phyloP scores from a whole-genome alignment of 2,888 invertebrate genomes.

The Thalpophila matura region DNA sequence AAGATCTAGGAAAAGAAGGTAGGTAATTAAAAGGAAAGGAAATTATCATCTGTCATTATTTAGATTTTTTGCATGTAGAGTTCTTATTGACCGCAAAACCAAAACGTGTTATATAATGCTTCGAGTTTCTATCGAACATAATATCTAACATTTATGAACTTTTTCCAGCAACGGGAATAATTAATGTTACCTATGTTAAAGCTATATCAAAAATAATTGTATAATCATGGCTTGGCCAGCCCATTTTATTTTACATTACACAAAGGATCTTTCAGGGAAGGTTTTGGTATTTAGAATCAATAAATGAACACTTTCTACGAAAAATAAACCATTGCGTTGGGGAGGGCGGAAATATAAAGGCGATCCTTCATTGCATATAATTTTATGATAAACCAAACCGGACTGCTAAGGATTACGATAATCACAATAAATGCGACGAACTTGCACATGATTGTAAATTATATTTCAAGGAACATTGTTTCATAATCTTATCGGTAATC shows the following conservation, averaged over 20 bases:
- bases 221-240: not conserved
- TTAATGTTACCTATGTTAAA: not conserved
- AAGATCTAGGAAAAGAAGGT: too few species aligned
- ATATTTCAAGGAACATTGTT: conserved; percentile 57
- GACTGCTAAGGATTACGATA: not conserved
- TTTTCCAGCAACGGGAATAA: not conserved
- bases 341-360: not conserved
- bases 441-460: conserved; percentile 42
- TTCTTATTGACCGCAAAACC: not conserved
- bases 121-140: not conserved
- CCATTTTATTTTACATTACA: not conserved
- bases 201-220: not conserved
- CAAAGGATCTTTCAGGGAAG: conserved; percentile 26
- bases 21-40: not conserved
- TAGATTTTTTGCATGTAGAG: too few species aligned
- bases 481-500: conserved; percentile 70
- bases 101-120: not conserved
- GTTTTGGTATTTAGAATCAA: not conserved
- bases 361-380: not conserved
- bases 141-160: not conserved
- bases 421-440: conserved; percentile 32
- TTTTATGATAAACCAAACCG: conserved; percentile 3
- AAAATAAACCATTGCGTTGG: not conserved
- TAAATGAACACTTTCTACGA: conserved; percentile 14
- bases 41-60: too few species aligned